Percentiles rank a stretch among this genome's conserved stretches.
Evolutionary conservation across 1,140 invertebrate species (phyloP).

Genomic region (Drosophila ficusphila): DNA sequence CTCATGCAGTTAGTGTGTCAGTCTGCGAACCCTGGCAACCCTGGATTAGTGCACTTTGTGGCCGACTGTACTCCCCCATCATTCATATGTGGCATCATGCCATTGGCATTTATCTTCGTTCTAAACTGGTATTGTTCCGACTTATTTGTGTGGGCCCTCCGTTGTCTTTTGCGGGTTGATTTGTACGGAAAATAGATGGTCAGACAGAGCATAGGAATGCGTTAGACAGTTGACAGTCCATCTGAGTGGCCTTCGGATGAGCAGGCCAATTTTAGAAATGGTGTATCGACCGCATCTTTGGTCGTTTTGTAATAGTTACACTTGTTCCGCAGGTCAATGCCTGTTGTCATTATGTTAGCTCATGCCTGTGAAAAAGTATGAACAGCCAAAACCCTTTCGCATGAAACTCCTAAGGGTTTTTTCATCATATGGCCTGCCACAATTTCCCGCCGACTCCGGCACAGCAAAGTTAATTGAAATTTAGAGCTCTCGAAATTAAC

Average conservation of each 20-base stretch:
- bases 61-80: constrained; percentile 48
- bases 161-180: constrained; percentile 18
- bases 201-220: constrained; percentile 17
- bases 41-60: constrained; percentile 29
- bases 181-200: constrained; percentile 7
- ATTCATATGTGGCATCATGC: constrained; percentile 52
- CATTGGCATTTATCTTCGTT: constrained; percentile 73
- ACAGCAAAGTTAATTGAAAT: constrained; percentile 41
- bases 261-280: not conserved
- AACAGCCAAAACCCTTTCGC: not conserved
- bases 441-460: not conserved
- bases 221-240: constrained; percentile 14
- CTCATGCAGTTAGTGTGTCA: constrained; percentile 74
- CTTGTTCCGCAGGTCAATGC: not conserved
- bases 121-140: constrained; percentile 28
- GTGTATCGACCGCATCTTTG: constrained; percentile 20
- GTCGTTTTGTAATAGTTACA: constrained; percentile 3
- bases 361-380: not conserved
- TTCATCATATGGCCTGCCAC: not conserved
- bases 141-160: constrained; percentile 10
- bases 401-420: not conserved
- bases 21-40: constrained; percentile 25
- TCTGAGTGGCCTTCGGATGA: not conserved
- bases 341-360: not conserved
- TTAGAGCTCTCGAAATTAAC: constrained; percentile 48